Percentiles rank a stretch among this genome's conserved stretches.
These are phyloP conservation scores for Eudasyphora cyanicolor DNA, from an alignment of 2,888 invertebrate species.

Conservation along the genomic window DNA sequence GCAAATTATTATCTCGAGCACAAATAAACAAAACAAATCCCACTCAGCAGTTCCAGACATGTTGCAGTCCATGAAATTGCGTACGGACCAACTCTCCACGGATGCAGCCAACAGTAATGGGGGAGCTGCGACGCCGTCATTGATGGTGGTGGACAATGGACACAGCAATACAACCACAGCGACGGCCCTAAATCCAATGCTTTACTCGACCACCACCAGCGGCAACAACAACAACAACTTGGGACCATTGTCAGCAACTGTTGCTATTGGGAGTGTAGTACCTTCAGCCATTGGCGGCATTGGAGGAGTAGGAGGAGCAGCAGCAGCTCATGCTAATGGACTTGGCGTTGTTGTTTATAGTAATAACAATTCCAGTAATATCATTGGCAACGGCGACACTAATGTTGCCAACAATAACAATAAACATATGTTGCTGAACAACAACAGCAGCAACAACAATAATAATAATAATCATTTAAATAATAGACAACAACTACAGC, in stretches of 20 bases:
- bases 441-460: too few relatives aligned
- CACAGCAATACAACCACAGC: slow-evolving; percentile 56
- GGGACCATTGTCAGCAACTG: slow-evolving; percentile 70
- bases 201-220: slow-evolving; percentile 45
- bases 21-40: neutral
- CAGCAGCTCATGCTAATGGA: slow-evolving; percentile 57
- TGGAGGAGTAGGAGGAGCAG: slow-evolving; percentile 73
- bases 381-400: slow-evolving; percentile 61
- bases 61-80: slow-evolving; percentile 78
- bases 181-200: slow-evolving; percentile 47
- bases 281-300: slow-evolving; percentile 66
- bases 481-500: slow-evolving; percentile 65
- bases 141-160: slow-evolving; percentile 17
- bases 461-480: slow-evolving; percentile 76
- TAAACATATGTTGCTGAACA: slow-evolving; percentile 65
- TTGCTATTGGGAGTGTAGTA: slow-evolving; percentile 71
- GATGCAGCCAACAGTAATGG: slow-evolving; percentile 64
- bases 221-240: slow-evolving; percentile 44
- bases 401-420: slow-evolving; percentile 66
- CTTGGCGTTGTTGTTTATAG: slow-evolving; percentile 52
- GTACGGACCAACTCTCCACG: slow-evolving; percentile 76
- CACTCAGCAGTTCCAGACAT: slow-evolving; percentile 68
- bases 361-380: slow-evolving; percentile 48
- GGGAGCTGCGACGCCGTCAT: too few relatives aligned
- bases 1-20: neutral